Percentiles rank a stretch among this genome's conserved stretches.
Conservation (phyloP, 2,113 vertebrate species). For the Coregonus clupeaformis region DNA sequence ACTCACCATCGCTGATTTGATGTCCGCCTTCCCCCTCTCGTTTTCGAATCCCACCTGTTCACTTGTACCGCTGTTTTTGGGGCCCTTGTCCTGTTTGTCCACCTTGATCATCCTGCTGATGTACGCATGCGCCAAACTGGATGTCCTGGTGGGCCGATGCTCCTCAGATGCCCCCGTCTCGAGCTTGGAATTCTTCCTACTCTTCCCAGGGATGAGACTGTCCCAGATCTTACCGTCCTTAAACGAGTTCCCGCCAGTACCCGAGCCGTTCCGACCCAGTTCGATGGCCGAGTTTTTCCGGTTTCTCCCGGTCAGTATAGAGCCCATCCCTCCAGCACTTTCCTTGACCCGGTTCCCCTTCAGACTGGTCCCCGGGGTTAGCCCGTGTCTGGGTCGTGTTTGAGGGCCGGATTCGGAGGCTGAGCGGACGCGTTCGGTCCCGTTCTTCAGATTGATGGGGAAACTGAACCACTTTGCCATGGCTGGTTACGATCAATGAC, state of each 20-base stretch:
- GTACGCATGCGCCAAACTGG: constrained; percentile 80
- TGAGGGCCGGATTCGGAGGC: constrained; percentile 77
- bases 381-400: constrained; percentile 71
- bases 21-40: constrained; percentile 73
- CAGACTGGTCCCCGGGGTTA: constrained; percentile 63
- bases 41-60: constrained; percentile 68
- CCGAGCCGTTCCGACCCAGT: constrained; percentile 68
- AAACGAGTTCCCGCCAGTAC: constrained; percentile 58
- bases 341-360: constrained; percentile 79
- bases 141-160: constrained; percentile 64
- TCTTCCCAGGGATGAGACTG: constrained; percentile 82
- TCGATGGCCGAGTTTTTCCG: constrained; percentile 87
- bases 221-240: constrained; percentile 68
- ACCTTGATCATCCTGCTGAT: constrained; percentile 95
- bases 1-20: constrained; percentile 84
- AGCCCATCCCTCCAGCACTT: constrained; percentile 58
- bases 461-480: constrained; percentile 98
- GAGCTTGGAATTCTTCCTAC: constrained; percentile 82
- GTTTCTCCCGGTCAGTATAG: constrained; percentile 74
- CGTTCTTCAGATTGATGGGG: constrained; percentile 88
- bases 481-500: constrained; percentile 21
- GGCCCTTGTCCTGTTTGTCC: constrained; percentile 85
- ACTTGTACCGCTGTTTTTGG: constrained; percentile 63
- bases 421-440: constrained; percentile 79
- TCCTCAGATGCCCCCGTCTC: constrained; percentile 73